phyloP scores from a whole-genome alignment of 2,888 invertebrate species.

The Epinotia brunnichana region DNA sequence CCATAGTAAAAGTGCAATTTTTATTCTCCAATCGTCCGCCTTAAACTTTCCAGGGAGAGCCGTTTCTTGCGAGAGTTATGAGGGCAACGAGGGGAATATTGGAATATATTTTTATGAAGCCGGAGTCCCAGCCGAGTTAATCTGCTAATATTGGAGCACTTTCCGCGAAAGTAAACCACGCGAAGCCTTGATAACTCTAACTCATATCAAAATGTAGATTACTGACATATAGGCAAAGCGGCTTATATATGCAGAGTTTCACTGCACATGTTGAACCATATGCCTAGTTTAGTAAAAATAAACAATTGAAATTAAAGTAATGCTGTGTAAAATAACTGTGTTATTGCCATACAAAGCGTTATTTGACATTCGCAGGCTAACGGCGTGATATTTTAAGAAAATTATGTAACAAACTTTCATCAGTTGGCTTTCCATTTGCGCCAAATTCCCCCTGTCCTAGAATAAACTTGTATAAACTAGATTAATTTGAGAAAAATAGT shows the following conservation, averaged over 20 bases:
- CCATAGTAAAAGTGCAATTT: conserved; percentile 77
- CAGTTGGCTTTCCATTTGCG: no score
- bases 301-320: no score
- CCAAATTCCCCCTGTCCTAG: no score
- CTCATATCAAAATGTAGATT: conserved; percentile 11
- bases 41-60: conserved; percentile 76
- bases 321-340: no score
- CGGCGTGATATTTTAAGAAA: no score
- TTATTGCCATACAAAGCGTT: no score
- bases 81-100: conserved; percentile 76
- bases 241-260: not conserved
- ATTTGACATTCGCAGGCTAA: no score
- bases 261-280: not conserved
- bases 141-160: conserved; percentile 74
- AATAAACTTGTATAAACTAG: no score
- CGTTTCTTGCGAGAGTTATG: conserved; percentile 75
- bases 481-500: no score
- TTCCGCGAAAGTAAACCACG: conserved; percentile 67
- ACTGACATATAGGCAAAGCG: not conserved
- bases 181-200: conserved; percentile 47
- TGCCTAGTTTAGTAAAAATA: no score
- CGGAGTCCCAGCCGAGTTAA: conserved; percentile 72
- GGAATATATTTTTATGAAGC: conserved; percentile 79
- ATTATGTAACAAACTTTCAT: no score
- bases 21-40: conserved; percentile 76